These are phyloP conservation scores for Sycobia sp. DNA, from an alignment of 1,140 invertebrate species.

Conservation along the genomic window DNA sequence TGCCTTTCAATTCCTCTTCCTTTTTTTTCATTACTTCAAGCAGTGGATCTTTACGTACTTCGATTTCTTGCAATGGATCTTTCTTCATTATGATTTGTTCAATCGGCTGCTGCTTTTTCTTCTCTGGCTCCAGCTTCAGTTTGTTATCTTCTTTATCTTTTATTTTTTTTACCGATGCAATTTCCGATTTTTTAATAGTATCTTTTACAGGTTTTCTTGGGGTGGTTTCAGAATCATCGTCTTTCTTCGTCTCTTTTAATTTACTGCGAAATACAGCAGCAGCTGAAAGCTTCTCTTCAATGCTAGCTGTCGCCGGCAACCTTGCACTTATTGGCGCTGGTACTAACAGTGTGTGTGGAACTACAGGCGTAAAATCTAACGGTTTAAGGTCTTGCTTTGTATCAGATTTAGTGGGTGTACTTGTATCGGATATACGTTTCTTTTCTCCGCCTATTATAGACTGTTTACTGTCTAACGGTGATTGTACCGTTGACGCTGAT, in stretches of 20 bases:
- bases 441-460: background rate
- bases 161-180: constrained; percentile 37
- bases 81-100: constrained; percentile 26
- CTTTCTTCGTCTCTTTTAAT: constrained; percentile 48
- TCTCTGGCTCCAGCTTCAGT: constrained; percentile 35
- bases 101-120: constrained; percentile 35
- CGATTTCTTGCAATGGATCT: constrained; percentile 37
- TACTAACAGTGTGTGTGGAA: constrained; percentile 41
- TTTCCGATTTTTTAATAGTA: constrained; percentile 35
- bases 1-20: constrained; percentile 39
- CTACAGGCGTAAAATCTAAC: constrained; percentile 44
- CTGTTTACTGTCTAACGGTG: background rate
- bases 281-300: constrained; percentile 57
- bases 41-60: constrained; percentile 39
- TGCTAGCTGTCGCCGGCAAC: constrained; percentile 56
- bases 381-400: constrained; percentile 42
- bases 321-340: constrained; percentile 55
- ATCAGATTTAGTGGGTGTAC: background rate
- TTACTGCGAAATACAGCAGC: constrained; percentile 53
- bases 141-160: constrained; percentile 53
- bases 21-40: constrained; percentile 38
- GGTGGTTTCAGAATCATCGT: constrained; percentile 39
- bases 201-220: constrained; percentile 41
- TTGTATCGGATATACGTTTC: background rate
- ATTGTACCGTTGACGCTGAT: background rate